Base-by-base conservation (phyloP, 2,797 vertebrate species). In the Channallabes apus region DNA sequence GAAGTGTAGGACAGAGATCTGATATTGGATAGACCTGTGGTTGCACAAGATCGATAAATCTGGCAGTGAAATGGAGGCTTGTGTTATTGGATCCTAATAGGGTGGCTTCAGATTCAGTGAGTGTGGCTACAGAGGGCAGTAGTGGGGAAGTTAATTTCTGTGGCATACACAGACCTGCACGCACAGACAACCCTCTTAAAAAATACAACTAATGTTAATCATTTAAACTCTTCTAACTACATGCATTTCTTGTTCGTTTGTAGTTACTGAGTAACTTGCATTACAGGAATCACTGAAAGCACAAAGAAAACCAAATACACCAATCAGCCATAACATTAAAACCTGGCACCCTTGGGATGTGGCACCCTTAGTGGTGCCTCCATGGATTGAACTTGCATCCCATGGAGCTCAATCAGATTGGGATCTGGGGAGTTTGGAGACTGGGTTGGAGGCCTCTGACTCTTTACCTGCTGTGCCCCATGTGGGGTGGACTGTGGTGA, bases 41-140 rank as follows among this genome's bases (percentile, higher is more conserved):
- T 68, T 54, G n/a, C 46, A 84, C 62, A 20, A 69, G 65, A 59
- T 84, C 83, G 78, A 84, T 84, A 56, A 65, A 29, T 35, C 17
- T n/a, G 46, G 27, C 29, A 22, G 46, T 32, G 9, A 69, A 82
- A 82, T 46, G 24, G 35, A 82, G 3, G 32, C 29, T 61, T 41
- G 71, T 29, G 15, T 71, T 62, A 73, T 20, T 65, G 32, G 62
- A 56, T 68, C 46, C 8, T 68, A 58, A 76, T 32, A 7, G 51
- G 56, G 73, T 32, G 20, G 51, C 73, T 9, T 76, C 73, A 76
- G 15, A 11, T 32, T 58, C 73, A 58, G 14, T 75, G 18, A 54
- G 54, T 32, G 27, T 32, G 27, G 27, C 46, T n/a, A 6, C 14
- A 73, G 41, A 46, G 41, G 41, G 41, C 38, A 14, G 35, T 12